A percentile compares a stretch with the other conserved stretches of the same genome.
Conservation (phyloP, 2,888 invertebrate genomes). For the Acanthosoma haemorrhoidale region DNA sequence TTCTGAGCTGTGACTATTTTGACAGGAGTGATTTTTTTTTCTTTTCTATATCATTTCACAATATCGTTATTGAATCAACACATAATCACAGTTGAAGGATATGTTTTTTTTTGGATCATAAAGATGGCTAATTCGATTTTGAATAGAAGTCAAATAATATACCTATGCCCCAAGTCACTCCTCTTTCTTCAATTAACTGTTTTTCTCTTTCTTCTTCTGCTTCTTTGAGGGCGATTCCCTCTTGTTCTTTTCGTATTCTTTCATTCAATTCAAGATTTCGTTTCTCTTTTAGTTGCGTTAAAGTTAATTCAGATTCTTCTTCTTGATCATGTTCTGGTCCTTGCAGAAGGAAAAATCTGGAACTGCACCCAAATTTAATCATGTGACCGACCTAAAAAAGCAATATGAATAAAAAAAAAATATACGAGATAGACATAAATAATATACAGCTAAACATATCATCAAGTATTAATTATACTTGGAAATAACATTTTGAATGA, state of each 20-base stretch:
- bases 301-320: constrained; percentile 72
- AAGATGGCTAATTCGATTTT: background rate
- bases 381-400: constrained; percentile 72
- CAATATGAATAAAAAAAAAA: too few species aligned
- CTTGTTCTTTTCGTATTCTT: constrained; percentile 38
- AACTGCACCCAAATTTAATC: constrained; percentile 85
- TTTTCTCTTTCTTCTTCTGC: constrained; percentile 37
- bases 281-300: constrained; percentile 64
- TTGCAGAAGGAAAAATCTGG: constrained; percentile 71
- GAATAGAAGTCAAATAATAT: constrained; percentile 43
- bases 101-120: background rate
- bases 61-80: background rate
- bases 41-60: too few species aligned
- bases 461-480: too few species aligned
- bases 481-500: too few species aligned
- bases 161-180: constrained; percentile 93
- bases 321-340: constrained; percentile 85
- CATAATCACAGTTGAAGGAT: background rate
- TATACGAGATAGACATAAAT: too few species aligned
- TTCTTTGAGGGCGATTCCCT: constrained; percentile 36
- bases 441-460: too few species aligned
- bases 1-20: too few species aligned
- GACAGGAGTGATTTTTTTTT: too few species aligned
- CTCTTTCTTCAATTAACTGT: constrained; percentile 45
- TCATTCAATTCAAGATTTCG: constrained; percentile 33